These are phyloP conservation scores for Listrodromus nycthemerus DNA, from an alignment of 2,888 invertebrate species.

Conservation along the genomic window DNA sequence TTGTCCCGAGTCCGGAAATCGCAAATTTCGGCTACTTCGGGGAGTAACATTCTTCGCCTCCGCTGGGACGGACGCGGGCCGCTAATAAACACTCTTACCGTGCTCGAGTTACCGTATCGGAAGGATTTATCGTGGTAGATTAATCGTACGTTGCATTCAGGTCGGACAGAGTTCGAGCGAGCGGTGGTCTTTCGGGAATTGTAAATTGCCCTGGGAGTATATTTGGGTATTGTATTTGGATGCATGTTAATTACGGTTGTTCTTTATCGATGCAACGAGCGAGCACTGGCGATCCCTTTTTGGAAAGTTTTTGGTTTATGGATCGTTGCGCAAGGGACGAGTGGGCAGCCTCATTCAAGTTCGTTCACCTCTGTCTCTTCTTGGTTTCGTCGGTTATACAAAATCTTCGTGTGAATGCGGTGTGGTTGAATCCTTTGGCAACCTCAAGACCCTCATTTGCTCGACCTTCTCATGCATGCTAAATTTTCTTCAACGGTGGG, in stretches of 20 bases:
- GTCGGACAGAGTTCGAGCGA: not conserved
- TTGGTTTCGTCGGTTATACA: not conserved
- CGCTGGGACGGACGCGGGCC: slow-evolving; percentile 47
- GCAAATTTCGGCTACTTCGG: slow-evolving; percentile 56
- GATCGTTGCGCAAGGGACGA: not conserved
- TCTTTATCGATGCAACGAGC: slow-evolving; percentile 23
- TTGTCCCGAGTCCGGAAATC: slow-evolving; percentile 54
- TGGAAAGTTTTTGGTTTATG: slow-evolving; percentile 25
- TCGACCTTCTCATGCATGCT: not conserved
- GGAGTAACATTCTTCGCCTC: slow-evolving; percentile 28
- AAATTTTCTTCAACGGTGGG: not conserved
- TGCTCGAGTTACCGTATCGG: slow-evolving; percentile 39
- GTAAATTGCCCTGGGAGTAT: slow-evolving; percentile 26
- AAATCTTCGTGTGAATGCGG: not conserved
- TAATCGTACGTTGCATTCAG: slow-evolving; percentile 19
- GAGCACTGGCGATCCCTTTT: not conserved
- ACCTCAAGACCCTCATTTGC: not conserved
- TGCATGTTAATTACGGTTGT: not conserved
- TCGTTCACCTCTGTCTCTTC: slow-evolving; percentile 10
- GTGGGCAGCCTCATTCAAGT: not conserved
- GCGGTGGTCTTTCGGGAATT: slow-evolving; percentile 11
- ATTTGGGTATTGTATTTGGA: not conserved
- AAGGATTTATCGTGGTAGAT: slow-evolving; percentile 51
- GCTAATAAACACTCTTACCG: slow-evolving; percentile 55
- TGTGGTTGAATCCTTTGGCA: not conserved